These are phyloP conservation scores for Pogonomyrmex californicus DNA, from an alignment of 1,140 invertebrate genomes.

Conservation along the genomic window DNA sequence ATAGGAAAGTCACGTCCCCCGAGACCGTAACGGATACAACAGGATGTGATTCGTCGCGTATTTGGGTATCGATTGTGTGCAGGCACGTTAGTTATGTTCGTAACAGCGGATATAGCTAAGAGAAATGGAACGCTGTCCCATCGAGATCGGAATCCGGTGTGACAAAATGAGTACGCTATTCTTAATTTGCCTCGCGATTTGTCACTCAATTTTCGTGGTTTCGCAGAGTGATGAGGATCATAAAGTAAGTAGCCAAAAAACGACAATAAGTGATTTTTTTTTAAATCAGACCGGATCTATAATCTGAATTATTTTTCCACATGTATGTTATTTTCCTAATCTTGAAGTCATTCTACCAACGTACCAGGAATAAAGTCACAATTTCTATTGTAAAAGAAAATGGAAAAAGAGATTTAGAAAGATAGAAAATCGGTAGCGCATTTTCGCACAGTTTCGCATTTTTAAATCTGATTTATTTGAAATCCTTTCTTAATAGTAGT, in stretches of 20 bases:
- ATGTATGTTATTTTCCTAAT: background rate
- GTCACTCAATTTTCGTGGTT: background rate
- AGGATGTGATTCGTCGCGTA: background rate
- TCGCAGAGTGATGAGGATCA: background rate
- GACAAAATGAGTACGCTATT: conserved; percentile 51
- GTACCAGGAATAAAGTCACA: background rate
- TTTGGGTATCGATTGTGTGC: conserved; percentile 8
- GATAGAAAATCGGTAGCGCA: background rate
- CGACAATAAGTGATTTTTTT: background rate
- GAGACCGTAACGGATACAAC: background rate
- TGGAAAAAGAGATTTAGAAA: background rate
- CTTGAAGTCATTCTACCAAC: background rate
- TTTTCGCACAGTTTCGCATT: background rate
- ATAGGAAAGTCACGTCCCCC: background rate
- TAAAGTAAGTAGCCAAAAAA: conserved; percentile 52
- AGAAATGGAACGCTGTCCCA: conserved; percentile 1
- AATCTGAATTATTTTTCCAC: too few species aligned
- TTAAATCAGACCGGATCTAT: background rate
- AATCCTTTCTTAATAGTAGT: background rate
- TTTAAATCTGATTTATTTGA: background rate
- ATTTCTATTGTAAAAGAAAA: background rate
- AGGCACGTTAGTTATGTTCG: background rate
- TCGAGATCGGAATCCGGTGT: background rate
- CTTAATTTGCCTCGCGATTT: conserved; percentile 25
- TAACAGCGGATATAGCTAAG: background rate